Conservation (phyloP, 2,113 vertebrate species). For the Hystrix brachyura region DNA sequence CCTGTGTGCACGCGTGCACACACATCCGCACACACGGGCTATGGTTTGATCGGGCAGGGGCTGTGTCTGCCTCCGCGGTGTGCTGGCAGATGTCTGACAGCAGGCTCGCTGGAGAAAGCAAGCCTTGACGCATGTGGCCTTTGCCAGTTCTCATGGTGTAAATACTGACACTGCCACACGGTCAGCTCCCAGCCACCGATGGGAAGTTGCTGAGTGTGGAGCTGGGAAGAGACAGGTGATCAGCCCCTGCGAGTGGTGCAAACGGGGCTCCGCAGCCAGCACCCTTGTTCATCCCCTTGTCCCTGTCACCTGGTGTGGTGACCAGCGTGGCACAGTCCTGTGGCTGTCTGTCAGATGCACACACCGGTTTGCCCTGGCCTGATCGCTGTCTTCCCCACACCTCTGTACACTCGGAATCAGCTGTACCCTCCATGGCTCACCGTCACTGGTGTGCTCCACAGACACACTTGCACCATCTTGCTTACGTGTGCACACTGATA, state of each 20-base stretch:
- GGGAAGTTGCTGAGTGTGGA: background rate
- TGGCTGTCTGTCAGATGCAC: no score
- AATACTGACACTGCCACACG: fast-evolving
- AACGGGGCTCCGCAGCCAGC: fast-evolving
- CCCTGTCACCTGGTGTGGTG: no score
- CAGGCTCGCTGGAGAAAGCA: background rate
- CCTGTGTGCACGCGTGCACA: fast-evolving
- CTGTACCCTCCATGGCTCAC: fast-evolving
- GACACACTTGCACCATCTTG: background rate
- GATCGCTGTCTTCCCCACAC: fast-evolving
- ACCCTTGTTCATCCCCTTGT: background rate
- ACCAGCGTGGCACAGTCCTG: fast-evolving
- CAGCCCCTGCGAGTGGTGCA: background rate
- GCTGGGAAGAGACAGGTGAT: background rate
- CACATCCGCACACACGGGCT: fast-evolving
- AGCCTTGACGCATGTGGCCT: background rate
- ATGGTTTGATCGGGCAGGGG: background rate
- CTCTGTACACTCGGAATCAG: background rate
- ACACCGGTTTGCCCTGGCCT: background rate
- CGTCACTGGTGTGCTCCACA: background rate
- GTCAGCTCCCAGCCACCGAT: background rate
- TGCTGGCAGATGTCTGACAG: background rate
- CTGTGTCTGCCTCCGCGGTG: background rate
- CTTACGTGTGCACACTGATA: background rate
- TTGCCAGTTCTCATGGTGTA: background rate